Evolutionary conservation across 2,113 vertebrate species (phyloP), one percentile per base, ranked within the genome.

Genomic region (Ceratotherium simum): DNA sequence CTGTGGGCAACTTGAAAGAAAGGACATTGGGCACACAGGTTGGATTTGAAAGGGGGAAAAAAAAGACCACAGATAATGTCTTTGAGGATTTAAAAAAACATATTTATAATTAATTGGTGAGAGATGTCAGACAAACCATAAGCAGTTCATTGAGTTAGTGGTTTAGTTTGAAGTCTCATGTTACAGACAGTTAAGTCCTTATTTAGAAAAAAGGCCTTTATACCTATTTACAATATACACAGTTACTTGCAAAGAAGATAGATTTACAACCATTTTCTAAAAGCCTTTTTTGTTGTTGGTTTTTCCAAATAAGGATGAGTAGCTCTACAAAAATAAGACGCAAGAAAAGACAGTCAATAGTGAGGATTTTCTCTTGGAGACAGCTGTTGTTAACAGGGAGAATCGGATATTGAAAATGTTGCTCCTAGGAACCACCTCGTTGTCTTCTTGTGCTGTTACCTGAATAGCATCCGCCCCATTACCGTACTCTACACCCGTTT

Each of bases 211-310:
- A 99, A 99, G 99, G 99, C 99, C 98, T 93, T 99, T 99, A 98
- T 98, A 99, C 67, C 78, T 99, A 99, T 99, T 99, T 99, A 99
- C 99, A 99, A 98, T 99, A 99, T 99, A 98, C 98, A 99, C 98
- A 99, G 98, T 98, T 98, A 98, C 98, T 99, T 98, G 98, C 92
- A 97, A 98, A 98, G 99, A 98, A 97, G 98, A 98, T 98, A 98
- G 98, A 98, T 99, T 98, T 99, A 99, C 98, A 98, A 98, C 99
- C 99, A 98, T 98, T 98, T 99, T 98, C 99, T 99, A 99, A 99
- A 99, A 98, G 99, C 98, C 99, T 98, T 98, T 91, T 98, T 90
- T 88, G 67, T 76, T 83, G 64, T 96, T 95, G 86, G 65, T 87
- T 98, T 98, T 98, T 97, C 98, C 98, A 94, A 0, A 98, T 98